phyloP scores from a whole-genome alignment of 2,888 invertebrate species.

The Drosophila limbata region DNA sequence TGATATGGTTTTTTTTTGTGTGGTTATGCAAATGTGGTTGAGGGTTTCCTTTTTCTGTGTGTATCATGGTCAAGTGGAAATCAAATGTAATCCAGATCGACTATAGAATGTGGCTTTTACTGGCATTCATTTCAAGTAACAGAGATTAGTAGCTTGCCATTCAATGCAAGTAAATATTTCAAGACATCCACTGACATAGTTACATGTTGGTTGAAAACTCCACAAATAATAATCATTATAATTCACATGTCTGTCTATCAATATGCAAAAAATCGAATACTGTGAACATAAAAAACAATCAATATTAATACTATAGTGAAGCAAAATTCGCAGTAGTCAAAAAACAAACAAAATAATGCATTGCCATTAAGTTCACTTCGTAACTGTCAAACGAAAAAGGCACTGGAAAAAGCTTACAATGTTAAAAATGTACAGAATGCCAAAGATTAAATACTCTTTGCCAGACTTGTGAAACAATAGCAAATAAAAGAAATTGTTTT shows the following conservation, averaged over 20 bases:
- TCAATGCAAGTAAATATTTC: not conserved
- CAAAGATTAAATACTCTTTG: conserved; percentile 7
- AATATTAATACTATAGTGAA: conserved; percentile 36
- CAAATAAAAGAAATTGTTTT: not conserved
- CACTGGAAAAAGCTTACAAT: conserved; percentile 6
- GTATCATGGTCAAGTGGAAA: conserved; percentile 40
- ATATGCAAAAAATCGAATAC: no score
- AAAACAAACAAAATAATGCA: conserved; percentile 30
- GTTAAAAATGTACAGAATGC: not conserved
- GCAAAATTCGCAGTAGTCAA: not conserved
- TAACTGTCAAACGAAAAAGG: conserved; percentile 43
- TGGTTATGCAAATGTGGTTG: conserved; percentile 50
- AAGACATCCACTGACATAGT: not conserved
- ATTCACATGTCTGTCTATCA: no score
- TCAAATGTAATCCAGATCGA: conserved; percentile 53
- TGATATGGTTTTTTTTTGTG: conserved; percentile 56
- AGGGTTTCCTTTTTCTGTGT: conserved; percentile 1
- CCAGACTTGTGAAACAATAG: not conserved
- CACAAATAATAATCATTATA: not conserved
- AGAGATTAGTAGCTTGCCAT: conserved; percentile 10
- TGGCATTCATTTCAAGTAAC: conserved; percentile 1
- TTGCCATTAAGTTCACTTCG: conserved; percentile 59
- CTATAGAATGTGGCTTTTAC: conserved; percentile 19
- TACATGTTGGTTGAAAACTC: not conserved
- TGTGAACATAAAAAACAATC: not conserved